Base-by-base conservation (phyloP, 2,888 invertebrate genomes). In the Steinernema scapterisci region DNA sequence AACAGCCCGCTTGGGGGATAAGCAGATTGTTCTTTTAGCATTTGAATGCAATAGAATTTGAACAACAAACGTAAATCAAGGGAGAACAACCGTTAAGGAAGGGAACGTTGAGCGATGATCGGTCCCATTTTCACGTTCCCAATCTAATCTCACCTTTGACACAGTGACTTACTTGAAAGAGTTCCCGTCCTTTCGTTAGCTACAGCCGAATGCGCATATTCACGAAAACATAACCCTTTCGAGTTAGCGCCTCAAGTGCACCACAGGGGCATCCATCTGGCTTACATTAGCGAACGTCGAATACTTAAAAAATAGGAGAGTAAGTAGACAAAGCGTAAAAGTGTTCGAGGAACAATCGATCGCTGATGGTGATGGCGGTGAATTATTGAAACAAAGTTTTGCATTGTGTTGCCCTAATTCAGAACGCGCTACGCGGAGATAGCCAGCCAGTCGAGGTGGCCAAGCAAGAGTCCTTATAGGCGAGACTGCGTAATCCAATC, bases 321-420 rank as follows among this genome's bases (percentile, higher is more conserved):
- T 31, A 31, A 63, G 31, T 63, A 63, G 63, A 63, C 63, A n/a
- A 54, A 27, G 63, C 63, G 38, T 38, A 63, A 63, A 63, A 63
- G 63, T 31, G 63, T 63, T 63, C 38, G 63, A 63, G 31, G 27
- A 31, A 16, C 63, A 63, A 63, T 63, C 63, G 63, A 63, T 63
- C 63, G 63, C 25, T 63, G 25, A 38, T 38, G 38, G 31, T 63
- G 63, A 63, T 63, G 63, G 63, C 63, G 63, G 48, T 48, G 63
- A 63, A 63, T 25, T 31, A 63, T 63, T 63, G 63, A 63, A 31
- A 63, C 63, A 63, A 63, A 38, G 63, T 63, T 63, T 63, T 63
- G 27, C 31, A 52, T 52, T 38, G 63, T 48, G 16, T 63, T 63
- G 27, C 31, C 31, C 63, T 63, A 63, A 63, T 63, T 63, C 63